phyloP scores from a whole-genome alignment of 1,140 invertebrate species.

The Lerema accius region DNA sequence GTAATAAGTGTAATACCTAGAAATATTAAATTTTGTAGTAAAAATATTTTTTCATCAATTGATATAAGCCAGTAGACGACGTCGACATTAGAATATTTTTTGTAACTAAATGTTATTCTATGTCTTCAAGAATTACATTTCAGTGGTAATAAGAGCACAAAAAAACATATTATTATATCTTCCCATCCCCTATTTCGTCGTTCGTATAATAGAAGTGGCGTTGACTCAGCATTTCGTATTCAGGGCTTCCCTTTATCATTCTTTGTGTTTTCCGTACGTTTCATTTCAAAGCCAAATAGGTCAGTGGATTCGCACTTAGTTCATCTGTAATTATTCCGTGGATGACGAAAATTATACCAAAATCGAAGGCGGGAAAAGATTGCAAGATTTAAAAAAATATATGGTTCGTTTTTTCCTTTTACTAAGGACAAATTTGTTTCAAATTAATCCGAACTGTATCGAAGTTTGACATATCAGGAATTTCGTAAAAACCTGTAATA shows the following conservation, averaged over 20 bases:
- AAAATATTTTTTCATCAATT: too few species aligned
- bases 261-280: conserved; percentile 66
- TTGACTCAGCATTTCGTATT: conserved; percentile 68
- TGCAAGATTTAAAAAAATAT: background rate
- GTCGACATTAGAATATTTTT: too few species aligned
- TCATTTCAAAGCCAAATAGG: conserved; percentile 74
- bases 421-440: background rate
- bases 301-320: conserved; percentile 58
- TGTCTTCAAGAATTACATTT: too few species aligned
- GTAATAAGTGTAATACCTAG: too few species aligned
- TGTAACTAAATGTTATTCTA: too few species aligned
- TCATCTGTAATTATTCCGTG: conserved; percentile 47
- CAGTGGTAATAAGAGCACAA: conserved; percentile 14
- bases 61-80: too few species aligned
- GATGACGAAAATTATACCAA: conserved; percentile 23
- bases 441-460: too few species aligned
- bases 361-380: background rate
- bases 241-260: conserved; percentile 60
- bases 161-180: conserved; percentile 33
- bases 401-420: background rate
- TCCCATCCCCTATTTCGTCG: conserved; percentile 37
- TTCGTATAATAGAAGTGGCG: conserved; percentile 51
- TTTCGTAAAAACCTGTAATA: too few species aligned
- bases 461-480: too few species aligned
- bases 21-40: too few species aligned